These are phyloP conservation scores for Oryzias woworae DNA, from an alignment of 2,113 vertebrate genomes.

Conservation along the genomic window DNA sequence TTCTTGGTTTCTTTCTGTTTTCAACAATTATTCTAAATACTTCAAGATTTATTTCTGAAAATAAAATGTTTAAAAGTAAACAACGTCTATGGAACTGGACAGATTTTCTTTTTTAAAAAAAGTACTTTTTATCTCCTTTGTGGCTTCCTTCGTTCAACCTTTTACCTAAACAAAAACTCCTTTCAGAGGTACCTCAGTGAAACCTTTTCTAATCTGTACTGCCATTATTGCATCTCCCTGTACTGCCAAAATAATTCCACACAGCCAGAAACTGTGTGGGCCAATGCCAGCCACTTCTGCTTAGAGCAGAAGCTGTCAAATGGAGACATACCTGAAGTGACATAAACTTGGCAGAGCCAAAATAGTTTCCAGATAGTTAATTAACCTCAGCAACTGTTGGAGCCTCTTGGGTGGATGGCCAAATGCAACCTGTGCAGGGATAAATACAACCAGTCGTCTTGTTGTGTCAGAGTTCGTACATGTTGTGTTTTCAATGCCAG, in stretches of 20 bases:
- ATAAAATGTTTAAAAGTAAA: not conserved
- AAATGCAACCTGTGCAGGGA: constrained; percentile 47
- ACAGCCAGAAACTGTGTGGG: constrained; percentile 46
- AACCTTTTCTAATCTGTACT: constrained; percentile 40
- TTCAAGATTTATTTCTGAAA: not conserved
- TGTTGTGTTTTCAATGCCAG: constrained; percentile 56
- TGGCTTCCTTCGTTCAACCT: constrained; percentile 27
- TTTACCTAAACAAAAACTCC: constrained; percentile 31
- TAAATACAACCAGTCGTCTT: constrained; percentile 73
- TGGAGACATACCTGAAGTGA: constrained; percentile 76
- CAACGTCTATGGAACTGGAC: not conserved
- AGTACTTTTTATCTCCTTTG: not conserved
- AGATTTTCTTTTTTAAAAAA: not conserved
- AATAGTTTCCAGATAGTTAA: constrained; percentile 77
- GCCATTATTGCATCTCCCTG: constrained; percentile 41
- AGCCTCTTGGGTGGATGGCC: constrained; percentile 43
- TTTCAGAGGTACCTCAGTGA: constrained; percentile 28
- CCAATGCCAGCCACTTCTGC: constrained; percentile 59
- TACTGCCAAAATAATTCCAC: constrained; percentile 60
- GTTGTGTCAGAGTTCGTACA: constrained; percentile 70
- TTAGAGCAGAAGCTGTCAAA: constrained; percentile 68
- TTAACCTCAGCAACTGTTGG: constrained; percentile 64
- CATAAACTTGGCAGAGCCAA: constrained; percentile 69
- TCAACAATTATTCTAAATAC: not conserved
- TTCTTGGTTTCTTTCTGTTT: not conserved